Base-by-base conservation (phyloP, 2,113 vertebrate species). In the Pardalotus punctatus region DNA sequence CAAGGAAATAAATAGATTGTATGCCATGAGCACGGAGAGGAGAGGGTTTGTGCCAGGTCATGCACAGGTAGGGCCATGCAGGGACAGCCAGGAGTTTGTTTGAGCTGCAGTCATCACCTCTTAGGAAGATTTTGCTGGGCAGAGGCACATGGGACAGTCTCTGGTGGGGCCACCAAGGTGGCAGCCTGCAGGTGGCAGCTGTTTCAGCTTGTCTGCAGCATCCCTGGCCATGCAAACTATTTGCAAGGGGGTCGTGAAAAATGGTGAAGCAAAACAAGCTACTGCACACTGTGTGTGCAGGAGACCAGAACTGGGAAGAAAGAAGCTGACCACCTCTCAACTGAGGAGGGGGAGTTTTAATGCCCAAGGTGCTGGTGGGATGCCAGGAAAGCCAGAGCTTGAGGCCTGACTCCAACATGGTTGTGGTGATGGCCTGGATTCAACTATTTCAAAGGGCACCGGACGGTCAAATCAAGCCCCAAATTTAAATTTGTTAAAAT, bases 1-100 rank as follows among this genome's bases (percentile, higher is more conserved):
- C 93, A 19, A 95, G 86, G 96, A 98, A 98, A 97, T 97, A 98
- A 97, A 97, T 94, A 95, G 97, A 95, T 78, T 5, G 20, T 77
- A 92, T 54, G 4, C 58, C 43, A 79, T 3, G 20, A 84, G 77
- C 23, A 19, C 4, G 1, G 76, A 69, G 62, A 70, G 54, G 72
- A 66, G 72, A 83, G 33, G 38, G 86, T 50, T 81, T 43, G 14
- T 83, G 86, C 60, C 11, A 36, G 89, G 81, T 96, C 79, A 57
- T 78, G 54, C 33, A 12, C 95, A 98, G 97, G 96, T 97, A 95
- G 92, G 93, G 94, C 95, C 79, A 20, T 40, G 33, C 29, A 65
- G 79, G 81, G 94, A 88, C 86, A 96, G 48, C 19, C 19, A 0
- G 0, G 38, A 82, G 61, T 71, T 84, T 27, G 53, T 80, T 0